phyloP scores from a whole-genome alignment of 2,113 vertebrate genomes.

The Sula dactylatra region DNA sequence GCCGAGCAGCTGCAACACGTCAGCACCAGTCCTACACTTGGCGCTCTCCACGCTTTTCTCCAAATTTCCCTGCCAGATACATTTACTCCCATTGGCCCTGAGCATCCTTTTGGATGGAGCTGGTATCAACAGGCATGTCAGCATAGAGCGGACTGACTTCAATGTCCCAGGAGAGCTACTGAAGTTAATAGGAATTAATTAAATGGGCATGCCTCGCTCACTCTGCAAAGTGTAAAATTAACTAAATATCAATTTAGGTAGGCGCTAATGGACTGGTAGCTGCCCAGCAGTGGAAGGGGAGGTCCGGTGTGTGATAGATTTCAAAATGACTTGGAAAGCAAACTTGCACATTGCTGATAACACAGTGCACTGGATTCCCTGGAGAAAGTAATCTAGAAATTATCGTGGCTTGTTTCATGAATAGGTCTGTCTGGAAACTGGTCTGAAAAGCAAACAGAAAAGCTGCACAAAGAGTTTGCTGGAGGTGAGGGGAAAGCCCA shows the following conservation, averaged over 20 bases:
- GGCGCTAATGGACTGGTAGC: accelerated
- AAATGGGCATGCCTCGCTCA: background rate
- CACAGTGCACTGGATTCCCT: background rate
- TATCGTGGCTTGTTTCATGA: background rate
- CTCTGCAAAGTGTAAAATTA: background rate
- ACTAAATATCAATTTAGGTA: background rate
- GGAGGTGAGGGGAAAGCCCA: accelerated
- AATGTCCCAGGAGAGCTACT: background rate
- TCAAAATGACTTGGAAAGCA: background rate
- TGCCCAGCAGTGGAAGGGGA: background rate
- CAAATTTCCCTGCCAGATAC: accelerated
- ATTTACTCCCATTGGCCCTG: background rate
- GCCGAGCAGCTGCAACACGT: background rate
- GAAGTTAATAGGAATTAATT: background rate
- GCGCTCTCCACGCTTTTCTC: background rate
- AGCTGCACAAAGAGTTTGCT: background rate
- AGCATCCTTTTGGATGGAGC: background rate
- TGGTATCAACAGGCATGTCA: accelerated
- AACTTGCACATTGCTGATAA: background rate
- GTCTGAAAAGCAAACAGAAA: background rate
- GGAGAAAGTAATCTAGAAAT: background rate
- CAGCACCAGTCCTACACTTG: accelerated
- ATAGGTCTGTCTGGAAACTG: background rate
- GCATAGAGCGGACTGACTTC: background rate
- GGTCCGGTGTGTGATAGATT: background rate